Conservation (phyloP, 2,888 invertebrate genomes). For the Dioctria linearis region DNA sequence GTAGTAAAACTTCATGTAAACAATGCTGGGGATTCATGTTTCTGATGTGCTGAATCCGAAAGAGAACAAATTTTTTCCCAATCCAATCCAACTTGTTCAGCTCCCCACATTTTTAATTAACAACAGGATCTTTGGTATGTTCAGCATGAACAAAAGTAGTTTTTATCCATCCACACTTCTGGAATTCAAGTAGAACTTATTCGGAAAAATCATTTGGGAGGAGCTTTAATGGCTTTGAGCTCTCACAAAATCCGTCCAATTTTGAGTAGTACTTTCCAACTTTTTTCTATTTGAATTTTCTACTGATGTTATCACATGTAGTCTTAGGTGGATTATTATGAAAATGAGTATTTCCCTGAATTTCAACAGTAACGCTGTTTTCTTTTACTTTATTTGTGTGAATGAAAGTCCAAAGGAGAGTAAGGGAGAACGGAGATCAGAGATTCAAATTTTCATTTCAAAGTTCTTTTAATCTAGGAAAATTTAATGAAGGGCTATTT, state of each 20-base stretch:
- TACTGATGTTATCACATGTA: neutral
- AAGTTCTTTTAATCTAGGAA: too few species aligned
- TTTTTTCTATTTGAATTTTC: neutral
- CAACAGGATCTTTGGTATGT: neutral
- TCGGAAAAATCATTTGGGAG: neutral
- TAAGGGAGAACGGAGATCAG: too few species aligned
- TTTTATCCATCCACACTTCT: constrained; percentile 5
- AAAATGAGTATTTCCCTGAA: neutral
- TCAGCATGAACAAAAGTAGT: neutral
- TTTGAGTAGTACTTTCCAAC: neutral
- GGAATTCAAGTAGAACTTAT: neutral
- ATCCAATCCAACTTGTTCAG: neutral
- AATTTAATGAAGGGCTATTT: too few species aligned
- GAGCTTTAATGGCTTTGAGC: neutral
- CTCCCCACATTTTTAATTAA: constrained; percentile 3
- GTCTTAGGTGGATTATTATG: neutral
- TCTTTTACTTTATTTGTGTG: too few species aligned
- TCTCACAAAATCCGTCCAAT: neutral
- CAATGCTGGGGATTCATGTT: neutral
- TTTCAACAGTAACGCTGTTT: neutral
- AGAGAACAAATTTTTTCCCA: neutral
- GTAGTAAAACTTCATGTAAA: neutral
- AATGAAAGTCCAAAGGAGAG: too few species aligned
- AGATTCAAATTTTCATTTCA: too few species aligned
- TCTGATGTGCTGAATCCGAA: neutral